Evolutionary conservation across 2,113 vertebrate genomes (phyloP).

Genomic region (Panurus biarmicus): DNA sequence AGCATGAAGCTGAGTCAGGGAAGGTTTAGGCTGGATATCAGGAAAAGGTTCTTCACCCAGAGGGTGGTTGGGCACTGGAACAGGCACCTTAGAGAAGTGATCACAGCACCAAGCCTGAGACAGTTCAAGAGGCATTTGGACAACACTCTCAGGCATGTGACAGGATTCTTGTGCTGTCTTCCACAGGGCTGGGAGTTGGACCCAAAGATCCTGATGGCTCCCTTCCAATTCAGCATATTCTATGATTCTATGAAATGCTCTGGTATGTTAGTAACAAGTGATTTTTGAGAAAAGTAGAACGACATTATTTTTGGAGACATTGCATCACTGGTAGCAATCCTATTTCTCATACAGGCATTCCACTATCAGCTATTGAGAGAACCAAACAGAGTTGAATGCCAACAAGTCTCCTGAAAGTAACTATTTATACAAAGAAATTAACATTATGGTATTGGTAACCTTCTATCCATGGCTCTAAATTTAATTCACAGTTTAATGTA

Average conservation of each 20-base stretch:
- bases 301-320: not conserved
- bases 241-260: not conserved
- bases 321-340: not conserved
- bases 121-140: not conserved
- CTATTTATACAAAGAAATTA: not conserved
- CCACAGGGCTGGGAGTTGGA: not conserved
- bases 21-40: not conserved
- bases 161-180: not conserved
- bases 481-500: not conserved
- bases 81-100: not conserved
- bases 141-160: fast-evolving
- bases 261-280: not conserved
- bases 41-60: not conserved
- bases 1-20: not conserved
- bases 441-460: not conserved
- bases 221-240: not conserved
- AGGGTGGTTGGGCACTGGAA: not conserved
- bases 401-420: not conserved
- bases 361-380: not conserved
- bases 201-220: not conserved
- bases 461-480: not conserved
- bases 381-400: not conserved
- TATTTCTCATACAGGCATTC: not conserved
- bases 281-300: not conserved
- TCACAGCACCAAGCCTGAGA: not conserved